Evolutionary conservation across 2,888 invertebrate species (phyloP), one percentile per base, ranked within the genome.

Genomic region (Eudemis profundana): DNA sequence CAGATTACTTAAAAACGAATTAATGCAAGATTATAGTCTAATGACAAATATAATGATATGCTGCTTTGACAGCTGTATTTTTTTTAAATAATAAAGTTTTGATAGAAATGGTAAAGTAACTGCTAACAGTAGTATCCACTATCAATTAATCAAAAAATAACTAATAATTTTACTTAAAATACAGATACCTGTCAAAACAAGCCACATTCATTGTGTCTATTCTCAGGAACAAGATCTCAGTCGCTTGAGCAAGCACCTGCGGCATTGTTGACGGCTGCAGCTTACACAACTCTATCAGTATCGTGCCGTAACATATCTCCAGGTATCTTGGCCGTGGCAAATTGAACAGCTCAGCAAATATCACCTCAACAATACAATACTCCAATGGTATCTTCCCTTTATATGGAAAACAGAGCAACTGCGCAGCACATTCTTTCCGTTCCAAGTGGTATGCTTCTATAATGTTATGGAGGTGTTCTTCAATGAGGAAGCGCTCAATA

Each of bases 131-230:
- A n/a, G n/a, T n/a, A n/a, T n/a, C n/a, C n/a, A n/a, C n/a, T n/a
- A n/a, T n/a, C n/a, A n/a, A n/a, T n/a, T n/a, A n/a, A 23, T 21
- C 2, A 42, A 3, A 42, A 23, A 23, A n/a, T n/a, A n/a, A n/a
- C n/a, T n/a, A n/a, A n/a, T 8, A n/a, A 54, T 42, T 14, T 17
- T 46, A 12, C 5, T 50, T 29, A 15, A 15, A 4, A 17, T 59
- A 56, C 65, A 75, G 80, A 75, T 77, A 95, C 95, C 96, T 95
- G 88, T 99, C 99, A 86, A 99, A 97, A 82, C 98, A 98, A 1
- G 97, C 96, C 0, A 98, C 96, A 84, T 99, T 98, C 99, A 99
- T 99, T 0, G 97, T 95, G 83, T 99, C 98, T 79, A 99, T 96
- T 70, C 99, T 94, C 90, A 98, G 96, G 81, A 98, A 99, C 59